Conservation (phyloP, 2,888 invertebrate genomes). For the Strigamia maritima region DNA sequence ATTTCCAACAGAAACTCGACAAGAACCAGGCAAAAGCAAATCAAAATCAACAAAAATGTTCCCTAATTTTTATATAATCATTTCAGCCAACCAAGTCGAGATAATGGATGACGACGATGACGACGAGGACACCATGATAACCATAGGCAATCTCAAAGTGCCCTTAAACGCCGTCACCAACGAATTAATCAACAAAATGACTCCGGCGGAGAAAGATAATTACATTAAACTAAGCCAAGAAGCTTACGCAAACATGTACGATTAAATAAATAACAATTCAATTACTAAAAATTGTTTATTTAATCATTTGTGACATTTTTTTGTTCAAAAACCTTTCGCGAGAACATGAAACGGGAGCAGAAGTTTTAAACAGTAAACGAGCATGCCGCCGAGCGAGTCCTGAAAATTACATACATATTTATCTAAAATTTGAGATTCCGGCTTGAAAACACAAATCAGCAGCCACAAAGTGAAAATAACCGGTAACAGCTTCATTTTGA, state of each 20-base stretch:
- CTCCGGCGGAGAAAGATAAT: constrained; percentile 83
- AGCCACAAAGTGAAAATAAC: background rate
- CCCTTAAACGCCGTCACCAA: constrained; percentile 82
- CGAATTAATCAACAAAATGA: constrained; percentile 83
- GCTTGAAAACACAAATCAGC: background rate
- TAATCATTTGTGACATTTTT: too few species aligned
- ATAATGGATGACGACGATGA: constrained; percentile 68
- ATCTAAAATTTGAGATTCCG: background rate
- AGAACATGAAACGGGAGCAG: too few species aligned
- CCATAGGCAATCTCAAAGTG: constrained; percentile 73
- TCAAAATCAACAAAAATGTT: too few species aligned
- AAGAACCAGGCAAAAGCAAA: too few species aligned
- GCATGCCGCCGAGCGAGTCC: background rate
- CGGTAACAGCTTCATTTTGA: background rate
- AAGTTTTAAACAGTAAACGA: background rate
- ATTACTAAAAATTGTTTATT: too few species aligned
- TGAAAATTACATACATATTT: background rate
- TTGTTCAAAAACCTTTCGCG: too few species aligned
- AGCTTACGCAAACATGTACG: constrained; percentile 71
- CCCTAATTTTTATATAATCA: constrained; percentile 44
- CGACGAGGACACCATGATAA: constrained; percentile 74
- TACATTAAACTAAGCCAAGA: constrained; percentile 93
- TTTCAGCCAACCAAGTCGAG: constrained; percentile 65
- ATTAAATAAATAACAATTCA: constrained; percentile 44
- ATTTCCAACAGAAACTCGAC: background rate